Base-by-base conservation (phyloP, 2,113 vertebrate genomes). In the Oriolus oriolus region DNA sequence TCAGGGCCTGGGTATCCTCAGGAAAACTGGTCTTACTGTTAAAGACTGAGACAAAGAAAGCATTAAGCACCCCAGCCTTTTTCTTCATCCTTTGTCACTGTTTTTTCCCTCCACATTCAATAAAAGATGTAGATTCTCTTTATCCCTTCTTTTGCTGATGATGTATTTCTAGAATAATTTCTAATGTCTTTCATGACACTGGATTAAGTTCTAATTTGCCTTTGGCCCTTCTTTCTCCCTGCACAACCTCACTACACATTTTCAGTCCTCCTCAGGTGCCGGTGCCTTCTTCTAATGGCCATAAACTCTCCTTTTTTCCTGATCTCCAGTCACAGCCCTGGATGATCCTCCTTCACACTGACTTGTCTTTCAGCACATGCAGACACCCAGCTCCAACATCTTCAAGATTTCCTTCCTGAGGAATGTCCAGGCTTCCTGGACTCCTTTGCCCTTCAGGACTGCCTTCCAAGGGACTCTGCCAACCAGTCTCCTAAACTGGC, bases 331-430 rank as follows among this genome's bases (percentile, higher is more conserved):
- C 39, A 61, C 10, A 47, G 19, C 13, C 8, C 54, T 45, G 39
- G 19, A 23, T 76, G 20, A 35, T 31, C 35, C 78, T 53, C 39
- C 23, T 61, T 39, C 28, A 13, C 3, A 6, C 3, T 52, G 61
- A 44, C 18, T 28, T 27, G 5, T 52, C 33, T 33, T 69, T 60
- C 54, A 69, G 22, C 18, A 69, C 33, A 23, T 16, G 12, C 1
- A 0, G 10, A 53, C 27, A 33, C 9, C 8, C 3, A 3, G 19
- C 7, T 61, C 28, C 47, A 2, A 0, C 19, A 24, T 16, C 13
- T 41, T 70, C 47, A 53, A 13, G 23, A 30, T 69, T 70, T 53
- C 22, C 44, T 70, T 70, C 13, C n/a, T 54, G 41, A n/a, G 47
- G 13, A 30, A 63, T n/a, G 8, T 21, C 47, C 47, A 5, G 10